Conservation (phyloP, 2,113 vertebrate genomes). For the Sclerurus mexicanus region DNA sequence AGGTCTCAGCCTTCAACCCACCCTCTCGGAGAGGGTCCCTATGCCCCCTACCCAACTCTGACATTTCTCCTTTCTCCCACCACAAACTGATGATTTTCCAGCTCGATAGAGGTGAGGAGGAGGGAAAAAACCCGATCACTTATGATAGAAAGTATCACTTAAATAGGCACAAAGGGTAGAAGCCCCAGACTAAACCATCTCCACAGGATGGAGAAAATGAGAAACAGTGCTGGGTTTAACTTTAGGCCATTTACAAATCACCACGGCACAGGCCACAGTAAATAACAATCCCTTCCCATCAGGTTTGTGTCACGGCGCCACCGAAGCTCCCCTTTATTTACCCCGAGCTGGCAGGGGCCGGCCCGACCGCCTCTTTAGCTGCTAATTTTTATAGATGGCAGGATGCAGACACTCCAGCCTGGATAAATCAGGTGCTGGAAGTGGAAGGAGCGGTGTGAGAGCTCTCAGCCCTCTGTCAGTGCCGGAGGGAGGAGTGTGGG, state of each 20-base stretch:
- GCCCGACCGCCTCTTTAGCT: neutral
- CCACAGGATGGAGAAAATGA: neutral
- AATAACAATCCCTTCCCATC: neutral
- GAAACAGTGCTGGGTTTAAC: neutral
- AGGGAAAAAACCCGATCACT: neutral
- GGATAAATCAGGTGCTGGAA: neutral
- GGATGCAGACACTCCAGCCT: neutral
- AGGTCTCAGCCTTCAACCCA: fast-evolving
- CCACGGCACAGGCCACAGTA: neutral
- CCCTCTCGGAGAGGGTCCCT: fast-evolving
- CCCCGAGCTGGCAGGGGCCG: neutral
- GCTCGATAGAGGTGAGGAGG: neutral
- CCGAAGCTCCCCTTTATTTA: neutral
- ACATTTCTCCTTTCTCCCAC: neutral
- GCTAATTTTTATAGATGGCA: neutral
- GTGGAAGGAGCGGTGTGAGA: neutral
- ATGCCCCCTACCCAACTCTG: fast-evolving
- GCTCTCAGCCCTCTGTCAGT: fast-evolving
- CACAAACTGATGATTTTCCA: neutral
- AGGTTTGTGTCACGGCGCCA: fast-evolving
- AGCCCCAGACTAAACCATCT: neutral
- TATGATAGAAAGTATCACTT: neutral
- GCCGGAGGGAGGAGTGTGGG: fast-evolving
- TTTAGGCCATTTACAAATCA: neutral
- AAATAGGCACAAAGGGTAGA: neutral